Conservation (phyloP, 2,797 vertebrate species). For the Anomalospiza imberbis region DNA sequence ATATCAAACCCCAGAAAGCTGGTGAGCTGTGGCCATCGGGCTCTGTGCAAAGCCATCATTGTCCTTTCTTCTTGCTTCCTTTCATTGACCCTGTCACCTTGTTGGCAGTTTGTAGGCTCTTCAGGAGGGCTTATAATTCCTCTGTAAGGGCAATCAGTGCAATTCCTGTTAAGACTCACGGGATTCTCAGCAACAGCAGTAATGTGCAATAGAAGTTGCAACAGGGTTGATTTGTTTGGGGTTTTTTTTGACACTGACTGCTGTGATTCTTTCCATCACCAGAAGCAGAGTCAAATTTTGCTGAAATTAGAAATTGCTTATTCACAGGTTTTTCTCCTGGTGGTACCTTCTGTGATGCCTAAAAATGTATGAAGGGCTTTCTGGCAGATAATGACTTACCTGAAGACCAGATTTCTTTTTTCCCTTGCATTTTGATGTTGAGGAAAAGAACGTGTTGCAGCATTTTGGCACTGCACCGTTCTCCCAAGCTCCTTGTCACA, state of each 20-base stretch:
- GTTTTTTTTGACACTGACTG: fast-evolving
- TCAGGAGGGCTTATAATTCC: not conserved
- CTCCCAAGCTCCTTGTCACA: not conserved
- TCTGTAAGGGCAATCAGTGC: not conserved
- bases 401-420: not conserved
- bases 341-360: not conserved
- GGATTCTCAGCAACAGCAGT: not conserved
- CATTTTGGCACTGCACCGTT: not conserved
- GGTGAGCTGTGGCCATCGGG: not conserved
- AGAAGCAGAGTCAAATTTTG: not conserved
- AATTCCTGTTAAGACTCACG: fast-evolving
- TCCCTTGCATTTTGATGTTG: not conserved
- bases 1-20: not conserved
- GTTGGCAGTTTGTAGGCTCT: not conserved
- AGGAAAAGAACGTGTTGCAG: not conserved
- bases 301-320: not conserved
- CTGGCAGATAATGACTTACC: not conserved
- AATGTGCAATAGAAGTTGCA: not conserved
- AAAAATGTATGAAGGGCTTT: not conserved
- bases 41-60: not conserved
- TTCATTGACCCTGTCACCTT: not conserved
- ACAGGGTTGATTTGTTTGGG: not conserved
- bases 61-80: not conserved
- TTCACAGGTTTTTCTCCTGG: not conserved
- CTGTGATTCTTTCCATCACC: not conserved